Evolutionary conservation across 2,113 vertebrate genomes (phyloP).

Genomic region (Solea senegalensis): DNA sequence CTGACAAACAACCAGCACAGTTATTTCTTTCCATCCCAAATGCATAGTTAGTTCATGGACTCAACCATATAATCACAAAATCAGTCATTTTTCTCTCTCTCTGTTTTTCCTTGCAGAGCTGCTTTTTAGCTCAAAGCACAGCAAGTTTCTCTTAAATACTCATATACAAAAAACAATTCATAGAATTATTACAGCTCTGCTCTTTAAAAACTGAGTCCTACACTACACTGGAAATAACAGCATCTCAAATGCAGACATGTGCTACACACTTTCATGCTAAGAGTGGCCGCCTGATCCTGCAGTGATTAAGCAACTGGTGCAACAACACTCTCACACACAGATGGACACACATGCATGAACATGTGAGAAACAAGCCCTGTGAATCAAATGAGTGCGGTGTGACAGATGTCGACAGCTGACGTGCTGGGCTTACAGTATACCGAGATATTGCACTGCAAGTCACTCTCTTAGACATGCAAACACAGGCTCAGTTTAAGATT

Average conservation of each 20-base stretch:
- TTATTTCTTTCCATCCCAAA: no score
- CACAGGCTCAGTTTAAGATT: slow-evolving; percentile 30
- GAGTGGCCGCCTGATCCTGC: slow-evolving; percentile 6
- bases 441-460: slow-evolving; percentile 17
- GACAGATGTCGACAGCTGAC: slow-evolving; percentile 55
- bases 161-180: background rate
- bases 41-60: no score
- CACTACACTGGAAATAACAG: background rate
- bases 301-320: slow-evolving; percentile 42
- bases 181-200: no score
- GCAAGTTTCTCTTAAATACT: no score
- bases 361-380: slow-evolving; percentile 39
- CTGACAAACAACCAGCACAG: no score
- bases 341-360: slow-evolving; percentile 39
- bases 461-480: slow-evolving; percentile 19
- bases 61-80: no score
- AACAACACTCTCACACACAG: background rate
- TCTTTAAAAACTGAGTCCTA: no score
- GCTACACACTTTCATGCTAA: background rate
- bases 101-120: no score
- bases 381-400: slow-evolving; percentile 25
- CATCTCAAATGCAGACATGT: background rate
- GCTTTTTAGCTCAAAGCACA: no score
- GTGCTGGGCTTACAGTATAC: slow-evolving; percentile 43
- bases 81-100: no score